These are phyloP conservation scores for Amphiura filiformis DNA, from an alignment of 35 echinoderm and acorn worm species.

Conservation along the genomic window DNA sequence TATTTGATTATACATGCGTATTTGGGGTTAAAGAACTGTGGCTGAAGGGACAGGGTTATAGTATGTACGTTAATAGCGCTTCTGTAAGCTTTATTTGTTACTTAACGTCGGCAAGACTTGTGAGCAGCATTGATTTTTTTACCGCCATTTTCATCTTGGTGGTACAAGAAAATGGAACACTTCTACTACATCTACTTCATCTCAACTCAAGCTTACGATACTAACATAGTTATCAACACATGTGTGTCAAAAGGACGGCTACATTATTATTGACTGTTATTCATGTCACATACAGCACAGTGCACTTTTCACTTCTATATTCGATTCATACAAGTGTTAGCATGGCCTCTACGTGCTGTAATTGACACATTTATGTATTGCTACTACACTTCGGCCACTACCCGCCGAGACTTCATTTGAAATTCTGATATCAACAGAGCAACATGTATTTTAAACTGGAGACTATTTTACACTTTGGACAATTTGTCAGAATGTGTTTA, in stretches of 20 bases:
- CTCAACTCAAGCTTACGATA: not conserved
- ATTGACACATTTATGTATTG: conserved; percentile 1
- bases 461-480: not conserved
- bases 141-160: not conserved
- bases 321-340: not conserved
- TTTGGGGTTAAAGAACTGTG: too few relatives aligned
- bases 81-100: not conserved
- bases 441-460: not conserved
- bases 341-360: not conserved
- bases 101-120: not conserved
- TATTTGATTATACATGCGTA: too few relatives aligned
- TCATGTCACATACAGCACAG: not conserved
- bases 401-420: not conserved
- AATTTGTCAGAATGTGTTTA: not conserved
- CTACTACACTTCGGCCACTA: not conserved
- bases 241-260: not conserved
- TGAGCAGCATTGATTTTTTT: not conserved
- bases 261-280: not conserved
- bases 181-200: too few relatives aligned
- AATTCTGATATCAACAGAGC: not conserved
- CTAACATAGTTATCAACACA: not conserved
- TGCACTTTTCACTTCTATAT: not conserved
- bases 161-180: not conserved
- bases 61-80: too few relatives aligned
- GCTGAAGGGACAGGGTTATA: too few relatives aligned